Evolutionary conservation across 2,888 invertebrate species (phyloP).

Genomic region (Arge pagana): DNA sequence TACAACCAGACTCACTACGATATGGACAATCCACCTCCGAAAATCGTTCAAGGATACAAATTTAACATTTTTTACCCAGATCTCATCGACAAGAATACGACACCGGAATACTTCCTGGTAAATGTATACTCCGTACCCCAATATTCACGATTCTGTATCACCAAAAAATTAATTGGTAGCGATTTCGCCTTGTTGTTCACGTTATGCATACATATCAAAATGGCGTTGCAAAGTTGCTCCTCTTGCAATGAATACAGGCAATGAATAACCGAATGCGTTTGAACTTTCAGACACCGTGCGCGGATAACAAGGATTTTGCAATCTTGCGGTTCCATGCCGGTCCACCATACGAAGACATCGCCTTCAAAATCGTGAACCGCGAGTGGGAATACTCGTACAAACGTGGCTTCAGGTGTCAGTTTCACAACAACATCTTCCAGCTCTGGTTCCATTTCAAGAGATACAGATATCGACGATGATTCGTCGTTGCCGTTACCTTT

Average conservation of each 20-base stretch:
- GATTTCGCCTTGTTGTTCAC: constrained; percentile 3
- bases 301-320: constrained; percentile 93
- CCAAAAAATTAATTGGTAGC: not conserved
- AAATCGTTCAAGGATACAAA: constrained; percentile 99
- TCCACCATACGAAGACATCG: constrained; percentile 99
- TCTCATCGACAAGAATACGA: constrained; percentile 88
- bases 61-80: constrained; percentile 99
- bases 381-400: constrained; percentile 99
- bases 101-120: constrained; percentile 92
- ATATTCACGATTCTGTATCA: constrained; percentile 10
- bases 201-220: not conserved
- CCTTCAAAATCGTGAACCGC: constrained; percentile 97
- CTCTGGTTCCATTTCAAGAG: constrained; percentile 99
- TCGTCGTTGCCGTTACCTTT: too few relatives aligned
- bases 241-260: not conserved
- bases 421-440: constrained; percentile 99
- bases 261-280: not conserved
- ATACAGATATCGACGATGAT: constrained; percentile 87
- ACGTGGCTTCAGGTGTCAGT: constrained; percentile 97
- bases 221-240: not conserved
- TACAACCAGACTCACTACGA: constrained; percentile 99
- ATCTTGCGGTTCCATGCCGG: constrained; percentile 95
- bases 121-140: constrained; percentile 43
- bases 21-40: constrained; percentile 99
- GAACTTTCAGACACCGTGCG: constrained; percentile 78